phyloP scores from a whole-genome alignment of 1,140 invertebrate genomes.

The Drosophila tsacasi region DNA sequence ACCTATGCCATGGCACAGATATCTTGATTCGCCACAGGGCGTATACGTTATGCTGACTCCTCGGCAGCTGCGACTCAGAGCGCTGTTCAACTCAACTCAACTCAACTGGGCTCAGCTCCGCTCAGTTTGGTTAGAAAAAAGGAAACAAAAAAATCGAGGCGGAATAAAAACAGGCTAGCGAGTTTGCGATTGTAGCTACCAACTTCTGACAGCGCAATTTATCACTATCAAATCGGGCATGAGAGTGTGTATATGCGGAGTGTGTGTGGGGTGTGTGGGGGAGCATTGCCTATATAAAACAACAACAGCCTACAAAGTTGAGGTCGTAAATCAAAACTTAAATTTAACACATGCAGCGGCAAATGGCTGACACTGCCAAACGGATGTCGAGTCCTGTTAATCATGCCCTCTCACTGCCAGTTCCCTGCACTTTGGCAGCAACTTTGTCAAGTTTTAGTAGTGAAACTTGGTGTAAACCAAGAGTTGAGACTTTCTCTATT shows the following conservation, averaged over 20 bases:
- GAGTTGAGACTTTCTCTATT: not conserved
- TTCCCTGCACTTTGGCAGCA: constrained; percentile 32
- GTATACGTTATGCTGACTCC: constrained; percentile 46
- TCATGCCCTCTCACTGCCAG: constrained; percentile 49
- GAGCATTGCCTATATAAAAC: constrained; percentile 69
- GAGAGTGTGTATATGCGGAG: constrained; percentile 6
- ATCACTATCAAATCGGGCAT: constrained; percentile 70
- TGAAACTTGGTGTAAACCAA: not conserved
- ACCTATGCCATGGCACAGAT: constrained; percentile 74
- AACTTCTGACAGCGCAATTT: constrained; percentile 83
- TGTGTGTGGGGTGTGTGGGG: constrained; percentile 19
- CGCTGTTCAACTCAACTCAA: constrained; percentile 2
- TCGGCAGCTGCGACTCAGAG: constrained; percentile 53
- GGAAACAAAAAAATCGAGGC: not conserved
- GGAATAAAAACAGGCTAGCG: constrained; percentile 34
- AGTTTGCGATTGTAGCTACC: constrained; percentile 76
- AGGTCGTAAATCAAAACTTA: constrained; percentile 84
- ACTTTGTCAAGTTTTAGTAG: constrained; percentile 29
- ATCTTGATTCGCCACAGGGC: constrained; percentile 53
- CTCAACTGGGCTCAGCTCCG: constrained; percentile 5
- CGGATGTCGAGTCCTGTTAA: constrained; percentile 60
- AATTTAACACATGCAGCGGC: constrained; percentile 83
- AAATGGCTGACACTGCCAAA: constrained; percentile 70
- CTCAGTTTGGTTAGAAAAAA: constrained; percentile 27
- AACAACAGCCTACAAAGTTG: constrained; percentile 79